Conservation (phyloP, 2,888 invertebrate species). For the Drosophila melanosoma region DNA sequence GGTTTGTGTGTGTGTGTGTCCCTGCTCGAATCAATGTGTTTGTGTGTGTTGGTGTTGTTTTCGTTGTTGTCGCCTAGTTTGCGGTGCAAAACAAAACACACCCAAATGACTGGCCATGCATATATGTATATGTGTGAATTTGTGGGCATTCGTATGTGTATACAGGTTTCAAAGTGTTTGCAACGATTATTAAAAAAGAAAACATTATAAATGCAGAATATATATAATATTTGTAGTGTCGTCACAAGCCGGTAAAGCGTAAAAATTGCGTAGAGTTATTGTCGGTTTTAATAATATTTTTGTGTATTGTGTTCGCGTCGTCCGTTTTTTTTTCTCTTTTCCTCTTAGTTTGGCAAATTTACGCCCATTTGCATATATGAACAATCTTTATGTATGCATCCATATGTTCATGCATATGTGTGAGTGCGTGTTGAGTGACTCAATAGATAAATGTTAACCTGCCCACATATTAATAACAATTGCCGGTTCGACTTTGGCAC, state of each 20-base stretch:
- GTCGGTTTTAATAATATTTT: background rate
- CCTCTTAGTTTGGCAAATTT: slow-evolving; percentile 34
- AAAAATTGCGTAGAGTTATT: slow-evolving; percentile 5
- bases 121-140: background rate
- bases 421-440: slow-evolving; percentile 39
- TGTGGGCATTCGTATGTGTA: background rate
- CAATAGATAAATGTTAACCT: slow-evolving; percentile 58
- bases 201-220: slow-evolving; percentile 26
- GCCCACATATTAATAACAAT: slow-evolving; percentile 42
- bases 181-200: slow-evolving; percentile 14
- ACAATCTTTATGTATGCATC: slow-evolving; percentile 7
- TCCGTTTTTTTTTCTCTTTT: background rate
- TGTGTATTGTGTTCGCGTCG: background rate
- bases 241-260: slow-evolving; percentile 44
- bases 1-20: slow-evolving; percentile 10
- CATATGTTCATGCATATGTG: slow-evolving; percentile 21
- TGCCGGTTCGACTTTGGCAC: slow-evolving; percentile 63
- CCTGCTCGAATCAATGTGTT: background rate
- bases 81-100: slow-evolving; percentile 64
- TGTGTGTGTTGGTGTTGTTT: slow-evolving; percentile 21
- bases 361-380: slow-evolving; percentile 53
- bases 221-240: background rate
- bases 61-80: slow-evolving; percentile 42
- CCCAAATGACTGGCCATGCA: slow-evolving; percentile 47
- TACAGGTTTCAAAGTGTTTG: slow-evolving; percentile 16